These are phyloP conservation scores for Empis livida DNA, from an alignment of 2,888 invertebrate species.

Conservation along the genomic window DNA sequence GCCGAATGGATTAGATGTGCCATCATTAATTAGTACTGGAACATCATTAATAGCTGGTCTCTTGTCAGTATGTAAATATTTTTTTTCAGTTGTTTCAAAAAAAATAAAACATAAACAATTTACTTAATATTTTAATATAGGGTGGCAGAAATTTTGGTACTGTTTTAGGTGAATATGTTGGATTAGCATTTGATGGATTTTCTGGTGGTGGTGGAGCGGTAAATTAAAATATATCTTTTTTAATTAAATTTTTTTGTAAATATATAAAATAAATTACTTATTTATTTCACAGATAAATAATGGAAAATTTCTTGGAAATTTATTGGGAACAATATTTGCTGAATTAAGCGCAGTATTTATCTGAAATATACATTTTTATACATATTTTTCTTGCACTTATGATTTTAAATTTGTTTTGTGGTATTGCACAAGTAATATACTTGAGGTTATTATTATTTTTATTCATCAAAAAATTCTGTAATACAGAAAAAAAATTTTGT, in stretches of 20 bases:
- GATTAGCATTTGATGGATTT: slow-evolving; percentile 31
- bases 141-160: slow-evolving; percentile 34
- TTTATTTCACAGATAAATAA: slow-evolving; percentile 27
- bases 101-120: background rate
- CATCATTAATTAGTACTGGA: slow-evolving; percentile 25
- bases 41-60: slow-evolving; percentile 30
- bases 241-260: background rate
- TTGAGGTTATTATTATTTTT: no score
- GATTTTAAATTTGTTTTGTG: background rate
- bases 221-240: slow-evolving; percentile 10
- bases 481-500: no score
- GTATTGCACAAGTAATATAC: background rate
- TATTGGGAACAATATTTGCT: slow-evolving; percentile 32
- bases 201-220: slow-evolving; percentile 36
- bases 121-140: slow-evolving; percentile 10
- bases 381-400: background rate
- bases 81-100: background rate
- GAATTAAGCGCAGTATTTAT: slow-evolving; percentile 33
- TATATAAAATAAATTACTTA: background rate
- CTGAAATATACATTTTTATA: background rate
- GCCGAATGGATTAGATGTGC: slow-evolving; percentile 33
- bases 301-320: slow-evolving; percentile 33
- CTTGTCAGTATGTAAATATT: slow-evolving; percentile 18
- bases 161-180: slow-evolving; percentile 31
- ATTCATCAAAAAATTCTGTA: no score